These are phyloP conservation scores for Tortricodes alternella DNA, from an alignment of 2,888 invertebrate genomes.

Conservation along the genomic window DNA sequence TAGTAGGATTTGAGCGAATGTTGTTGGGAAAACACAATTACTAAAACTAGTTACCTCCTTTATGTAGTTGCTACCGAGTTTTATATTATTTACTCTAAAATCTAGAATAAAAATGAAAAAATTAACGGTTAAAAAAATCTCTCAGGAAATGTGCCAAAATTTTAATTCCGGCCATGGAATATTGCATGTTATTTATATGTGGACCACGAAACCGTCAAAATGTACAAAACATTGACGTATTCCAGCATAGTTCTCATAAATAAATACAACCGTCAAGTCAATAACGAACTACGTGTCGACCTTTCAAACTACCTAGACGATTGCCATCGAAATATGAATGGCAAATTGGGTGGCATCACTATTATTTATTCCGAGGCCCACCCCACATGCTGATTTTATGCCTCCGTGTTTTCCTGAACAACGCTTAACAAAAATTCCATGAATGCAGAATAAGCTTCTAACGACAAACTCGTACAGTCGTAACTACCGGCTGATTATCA, in stretches of 20 bases:
- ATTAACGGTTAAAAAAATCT: too few species aligned
- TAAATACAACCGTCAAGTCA: constrained; percentile 25
- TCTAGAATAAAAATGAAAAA: too few species aligned
- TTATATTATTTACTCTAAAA: too few species aligned
- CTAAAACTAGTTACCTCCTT: too few species aligned
- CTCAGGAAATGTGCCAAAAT: too few species aligned
- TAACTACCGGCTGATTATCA: constrained; percentile 56
- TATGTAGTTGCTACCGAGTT: too few species aligned
- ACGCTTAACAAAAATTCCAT: constrained; percentile 76
- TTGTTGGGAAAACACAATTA: background rate
- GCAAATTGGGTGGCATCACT: constrained; percentile 68
- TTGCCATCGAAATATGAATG: constrained; percentile 77
- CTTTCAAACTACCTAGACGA: constrained; percentile 72
- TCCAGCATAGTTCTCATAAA: constrained; percentile 26
- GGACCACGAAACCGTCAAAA: too few species aligned
- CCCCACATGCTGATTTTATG: constrained; percentile 57
- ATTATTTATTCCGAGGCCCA: constrained; percentile 38
- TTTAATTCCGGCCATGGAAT: too few species aligned
- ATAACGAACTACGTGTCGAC: constrained; percentile 46
- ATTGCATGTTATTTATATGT: too few species aligned
- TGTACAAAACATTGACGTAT: constrained; percentile 4
- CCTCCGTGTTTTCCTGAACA: constrained; percentile 59
- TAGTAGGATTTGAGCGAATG: background rate
- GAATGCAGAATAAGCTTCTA: constrained; percentile 77
- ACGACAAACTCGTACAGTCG: constrained; percentile 42